Conservation (phyloP, 1,140 invertebrate species). For the Bombus cullumanus region DNA sequence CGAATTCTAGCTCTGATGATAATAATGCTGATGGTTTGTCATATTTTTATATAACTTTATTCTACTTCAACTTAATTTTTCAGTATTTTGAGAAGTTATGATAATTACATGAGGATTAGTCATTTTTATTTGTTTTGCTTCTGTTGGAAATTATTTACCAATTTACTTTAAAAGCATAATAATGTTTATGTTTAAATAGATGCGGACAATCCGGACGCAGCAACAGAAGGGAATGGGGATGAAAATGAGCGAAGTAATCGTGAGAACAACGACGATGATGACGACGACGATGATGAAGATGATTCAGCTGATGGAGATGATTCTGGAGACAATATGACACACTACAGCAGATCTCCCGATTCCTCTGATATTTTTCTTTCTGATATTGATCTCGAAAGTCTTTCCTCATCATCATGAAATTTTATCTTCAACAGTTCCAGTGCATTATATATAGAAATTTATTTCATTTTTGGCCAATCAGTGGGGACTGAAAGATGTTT, state of each 20-base stretch:
- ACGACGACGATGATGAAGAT: constrained; percentile 80
- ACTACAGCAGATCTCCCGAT: constrained; percentile 67
- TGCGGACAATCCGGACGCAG: constrained; percentile 75
- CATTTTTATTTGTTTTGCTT: too few relatives aligned
- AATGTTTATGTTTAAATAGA: constrained; percentile 60
- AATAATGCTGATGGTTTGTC: constrained; percentile 83
- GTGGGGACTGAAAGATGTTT: not conserved
- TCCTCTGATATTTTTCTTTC: constrained; percentile 71
- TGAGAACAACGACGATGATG: constrained; percentile 79
- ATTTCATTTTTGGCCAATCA: constrained; percentile 17
- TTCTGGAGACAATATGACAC: constrained; percentile 72
- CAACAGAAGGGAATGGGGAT: constrained; percentile 77
- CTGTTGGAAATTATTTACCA: too few relatives aligned
- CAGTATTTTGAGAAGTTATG: too few relatives aligned
- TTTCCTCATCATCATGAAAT: constrained; percentile 58
- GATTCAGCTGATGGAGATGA: constrained; percentile 78
- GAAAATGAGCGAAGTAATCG: constrained; percentile 79
- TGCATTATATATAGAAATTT: constrained; percentile 21
- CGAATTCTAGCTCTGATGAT: constrained; percentile 83
- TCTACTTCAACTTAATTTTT: too few relatives aligned
- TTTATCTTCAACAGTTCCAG: constrained; percentile 13
- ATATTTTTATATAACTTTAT: constrained; percentile 9
- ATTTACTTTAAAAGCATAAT: too few relatives aligned
- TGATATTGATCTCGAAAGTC: constrained; percentile 72
- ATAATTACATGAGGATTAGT: too few relatives aligned